Base-by-base conservation (phyloP, 2,113 vertebrate genomes). In the Cyanoramphus novaezelandiae region DNA sequence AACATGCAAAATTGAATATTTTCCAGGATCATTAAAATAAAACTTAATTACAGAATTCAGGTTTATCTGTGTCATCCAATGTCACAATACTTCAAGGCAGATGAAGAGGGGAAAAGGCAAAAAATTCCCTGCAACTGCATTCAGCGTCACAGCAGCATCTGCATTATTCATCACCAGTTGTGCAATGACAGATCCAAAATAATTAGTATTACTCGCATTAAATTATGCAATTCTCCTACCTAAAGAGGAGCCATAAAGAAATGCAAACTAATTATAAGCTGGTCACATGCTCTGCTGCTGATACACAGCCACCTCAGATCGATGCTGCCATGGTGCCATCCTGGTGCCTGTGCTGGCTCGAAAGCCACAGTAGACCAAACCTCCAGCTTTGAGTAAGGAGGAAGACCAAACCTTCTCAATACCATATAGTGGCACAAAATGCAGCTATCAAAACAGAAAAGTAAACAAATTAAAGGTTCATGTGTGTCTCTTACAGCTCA, bases 131-230 rank as follows among this genome's bases (percentile, higher is more conserved):
- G 81, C 62, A 86, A 86, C n/a, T 72, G 46, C 86, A 85, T 72
- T 87, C 43, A 91, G 88, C 17, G 4, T 77, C 90, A 87, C 90
- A 93, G 86, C 75, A 88, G 82, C 5, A 47, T 31, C 92, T 97
- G 94, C 95, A 96, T 97, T 96, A 97, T 97, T 97, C 97, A 97
- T 97, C 91, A 89, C 21, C 80, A 39, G 47, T 91, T 82, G 33
- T 93, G 94, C 92, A 92, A 65, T 89, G 91, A 92, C 91, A 96
- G 88, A 80, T 93, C 82, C 92, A 82, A 94, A 93, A 93, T 97
- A 95, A 97, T 97, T 95, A 95, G 74, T 49, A 83, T 93, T 92
- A 94, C 79, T 96, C 88, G 74, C 17, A 7, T 85, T 87, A 89
- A 96, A 79, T 96, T 94, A 81, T 72, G 93, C 87, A 95, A 95